phyloP scores from a whole-genome alignment of 2,113 vertebrate species.

The Salvelinus fontinalis region DNA sequence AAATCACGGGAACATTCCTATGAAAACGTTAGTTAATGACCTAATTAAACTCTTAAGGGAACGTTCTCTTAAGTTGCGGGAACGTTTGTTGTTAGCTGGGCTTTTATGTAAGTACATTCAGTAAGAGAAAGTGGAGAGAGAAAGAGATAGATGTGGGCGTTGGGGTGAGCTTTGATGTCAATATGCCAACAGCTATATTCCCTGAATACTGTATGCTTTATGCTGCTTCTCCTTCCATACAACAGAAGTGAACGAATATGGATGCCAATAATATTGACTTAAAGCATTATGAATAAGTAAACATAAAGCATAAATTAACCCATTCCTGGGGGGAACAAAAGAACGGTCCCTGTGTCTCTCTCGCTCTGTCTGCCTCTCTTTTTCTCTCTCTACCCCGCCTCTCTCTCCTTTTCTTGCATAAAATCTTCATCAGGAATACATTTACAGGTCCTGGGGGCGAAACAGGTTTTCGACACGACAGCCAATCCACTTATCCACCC shows the following conservation, averaged over 20 bases:
- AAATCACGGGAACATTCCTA: too few relatives aligned
- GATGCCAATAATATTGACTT: conserved; percentile 31
- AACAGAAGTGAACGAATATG: conserved; percentile 2
- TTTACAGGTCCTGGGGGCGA: conserved; percentile 69
- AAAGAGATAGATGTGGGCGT: conserved; percentile 66
- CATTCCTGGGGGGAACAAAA: conserved; percentile 40
- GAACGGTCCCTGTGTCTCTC: background rate
- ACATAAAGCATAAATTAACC: conserved; percentile 9
- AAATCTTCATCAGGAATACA: conserved; percentile 40
- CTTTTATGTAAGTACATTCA: conserved; percentile 66
- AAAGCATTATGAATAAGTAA: conserved; percentile 32
- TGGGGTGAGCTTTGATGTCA: conserved; percentile 70
- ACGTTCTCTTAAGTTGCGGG: too few relatives aligned
- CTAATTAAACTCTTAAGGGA: too few relatives aligned
- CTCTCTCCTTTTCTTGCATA: conserved; percentile 39
- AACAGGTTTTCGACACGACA: conserved; percentile 69
- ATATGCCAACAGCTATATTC: conserved; percentile 63
- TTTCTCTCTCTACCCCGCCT: conserved; percentile 16
- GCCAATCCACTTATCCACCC: conserved; percentile 75
- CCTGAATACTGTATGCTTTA: conserved; percentile 45
- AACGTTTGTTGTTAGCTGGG: too few relatives aligned
- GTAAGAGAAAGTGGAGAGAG: conserved; percentile 23
- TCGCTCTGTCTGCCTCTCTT: background rate
- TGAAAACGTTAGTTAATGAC: too few relatives aligned
- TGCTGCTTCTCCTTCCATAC: conserved; percentile 8